Conservation (phyloP, 1,140 invertebrate species). For the Orchesella cincta region DNA sequence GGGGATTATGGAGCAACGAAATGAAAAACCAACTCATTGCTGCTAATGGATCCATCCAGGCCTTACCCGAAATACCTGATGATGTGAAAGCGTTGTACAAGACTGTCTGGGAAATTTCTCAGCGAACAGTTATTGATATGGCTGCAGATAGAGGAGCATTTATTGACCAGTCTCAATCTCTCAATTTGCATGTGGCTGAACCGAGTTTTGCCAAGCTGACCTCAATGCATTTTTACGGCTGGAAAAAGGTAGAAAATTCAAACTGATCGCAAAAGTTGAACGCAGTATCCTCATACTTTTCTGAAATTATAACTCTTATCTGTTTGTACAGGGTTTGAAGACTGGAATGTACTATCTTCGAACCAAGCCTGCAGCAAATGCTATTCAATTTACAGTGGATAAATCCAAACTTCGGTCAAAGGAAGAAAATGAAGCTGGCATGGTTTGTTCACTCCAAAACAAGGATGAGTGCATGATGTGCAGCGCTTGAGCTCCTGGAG, state of each 20-base stretch:
- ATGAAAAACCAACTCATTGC: slow-evolving; percentile 95
- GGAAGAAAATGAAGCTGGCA: slow-evolving; percentile 70
- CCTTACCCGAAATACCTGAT: slow-evolving; percentile 83
- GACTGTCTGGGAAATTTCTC: slow-evolving; percentile 98
- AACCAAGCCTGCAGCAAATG: slow-evolving; percentile 92
- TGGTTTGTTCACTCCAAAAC: slow-evolving; percentile 85
- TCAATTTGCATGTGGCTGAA: slow-evolving; percentile 94
- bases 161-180: slow-evolving; percentile 97
- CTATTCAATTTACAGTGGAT: slow-evolving; percentile 97
- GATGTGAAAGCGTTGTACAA: slow-evolving; percentile 91
- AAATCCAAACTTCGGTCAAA: slow-evolving; percentile 70
- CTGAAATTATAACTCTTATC: neutral
- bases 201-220: slow-evolving; percentile 91
- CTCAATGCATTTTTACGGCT: slow-evolving; percentile 98
- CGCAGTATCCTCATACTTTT: neutral
- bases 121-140: slow-evolving; percentile 94
- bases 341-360: slow-evolving; percentile 99
- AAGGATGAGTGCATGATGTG: slow-evolving; percentile 84
- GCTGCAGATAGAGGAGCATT: slow-evolving; percentile 96
- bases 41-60: slow-evolving; percentile 87
- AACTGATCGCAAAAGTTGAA: too few relatives aligned
- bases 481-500: slow-evolving; percentile 49
- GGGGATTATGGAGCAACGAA: slow-evolving; percentile 89
- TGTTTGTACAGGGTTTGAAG: slow-evolving; percentile 78
- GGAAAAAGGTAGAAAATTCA: slow-evolving; percentile 74